Evolutionary conservation across 2,797 vertebrate species (phyloP).

Genomic region (Balearica regulorum): DNA sequence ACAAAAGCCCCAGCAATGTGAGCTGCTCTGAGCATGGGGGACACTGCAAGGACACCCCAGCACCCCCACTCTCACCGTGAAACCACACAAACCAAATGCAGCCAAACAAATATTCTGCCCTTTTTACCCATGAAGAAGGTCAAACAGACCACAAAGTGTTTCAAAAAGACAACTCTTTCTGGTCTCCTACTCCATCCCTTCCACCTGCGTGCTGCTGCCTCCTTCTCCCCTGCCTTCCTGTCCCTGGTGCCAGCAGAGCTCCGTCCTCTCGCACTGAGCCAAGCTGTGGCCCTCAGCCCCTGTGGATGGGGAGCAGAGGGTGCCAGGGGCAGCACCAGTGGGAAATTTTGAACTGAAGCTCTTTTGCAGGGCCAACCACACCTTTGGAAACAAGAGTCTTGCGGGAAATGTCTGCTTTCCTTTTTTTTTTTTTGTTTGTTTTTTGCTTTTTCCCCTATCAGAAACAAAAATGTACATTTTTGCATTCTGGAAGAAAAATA

Average conservation of each 20-base stretch:
- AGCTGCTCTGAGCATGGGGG: background rate
- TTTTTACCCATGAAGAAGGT: background rate
- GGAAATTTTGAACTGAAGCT: background rate
- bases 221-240: background rate
- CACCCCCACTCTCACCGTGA: background rate
- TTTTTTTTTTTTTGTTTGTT: too few species aligned
- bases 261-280: accelerated
- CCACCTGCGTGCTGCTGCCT: background rate
- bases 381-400: background rate
- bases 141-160: background rate
- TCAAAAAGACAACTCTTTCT: background rate
- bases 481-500: background rate
- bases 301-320: background rate
- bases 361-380: background rate
- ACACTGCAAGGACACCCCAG: background rate
- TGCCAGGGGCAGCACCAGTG: background rate
- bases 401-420: background rate
- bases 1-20: background rate
- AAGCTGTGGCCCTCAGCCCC: background rate
- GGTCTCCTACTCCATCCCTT: background rate
- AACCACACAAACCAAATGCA: background rate
- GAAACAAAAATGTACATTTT: background rate
- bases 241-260: background rate
- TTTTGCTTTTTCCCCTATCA: accelerated
- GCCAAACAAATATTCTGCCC: background rate